Conservation (phyloP, 2,113 vertebrate species). For the Corynorhinus townsendii region DNA sequence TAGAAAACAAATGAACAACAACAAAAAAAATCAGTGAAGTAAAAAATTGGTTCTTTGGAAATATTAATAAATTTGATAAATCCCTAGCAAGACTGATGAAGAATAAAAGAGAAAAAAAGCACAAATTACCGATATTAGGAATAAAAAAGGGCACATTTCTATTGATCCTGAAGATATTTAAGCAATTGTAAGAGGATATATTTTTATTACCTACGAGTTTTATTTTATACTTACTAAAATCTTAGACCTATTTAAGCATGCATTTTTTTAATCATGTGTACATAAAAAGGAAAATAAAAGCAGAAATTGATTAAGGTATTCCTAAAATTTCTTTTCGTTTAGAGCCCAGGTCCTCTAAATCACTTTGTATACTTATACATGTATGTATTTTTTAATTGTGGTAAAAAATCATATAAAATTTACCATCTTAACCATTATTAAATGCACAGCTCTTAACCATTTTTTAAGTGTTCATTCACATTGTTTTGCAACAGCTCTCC, state of each 20-base stretch:
- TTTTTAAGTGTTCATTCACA: neutral
- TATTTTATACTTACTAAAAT: neutral
- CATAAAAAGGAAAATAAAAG: neutral
- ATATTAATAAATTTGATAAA: neutral
- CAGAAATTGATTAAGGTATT: neutral
- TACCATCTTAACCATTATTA: neutral
- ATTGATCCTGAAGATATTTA: neutral
- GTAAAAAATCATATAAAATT: neutral
- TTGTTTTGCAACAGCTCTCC: neutral
- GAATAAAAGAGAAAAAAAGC: neutral
- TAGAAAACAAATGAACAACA: neutral
- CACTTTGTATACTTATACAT: neutral
- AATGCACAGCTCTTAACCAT: neutral
- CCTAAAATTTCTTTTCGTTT: neutral
- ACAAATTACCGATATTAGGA: neutral
- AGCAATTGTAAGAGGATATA: neutral
- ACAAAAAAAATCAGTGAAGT: neutral
- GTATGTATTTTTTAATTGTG: neutral
- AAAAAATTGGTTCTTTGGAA: neutral
- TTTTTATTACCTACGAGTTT: neutral
- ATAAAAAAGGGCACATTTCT: neutral
- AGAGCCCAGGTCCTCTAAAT: neutral
- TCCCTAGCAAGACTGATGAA: neutral
- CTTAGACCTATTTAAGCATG: neutral
- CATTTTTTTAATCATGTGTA: neutral